These are phyloP conservation scores for Lepisosteus oculatus DNA, from an alignment of 2,113 vertebrate genomes.

Conservation along the genomic window DNA sequence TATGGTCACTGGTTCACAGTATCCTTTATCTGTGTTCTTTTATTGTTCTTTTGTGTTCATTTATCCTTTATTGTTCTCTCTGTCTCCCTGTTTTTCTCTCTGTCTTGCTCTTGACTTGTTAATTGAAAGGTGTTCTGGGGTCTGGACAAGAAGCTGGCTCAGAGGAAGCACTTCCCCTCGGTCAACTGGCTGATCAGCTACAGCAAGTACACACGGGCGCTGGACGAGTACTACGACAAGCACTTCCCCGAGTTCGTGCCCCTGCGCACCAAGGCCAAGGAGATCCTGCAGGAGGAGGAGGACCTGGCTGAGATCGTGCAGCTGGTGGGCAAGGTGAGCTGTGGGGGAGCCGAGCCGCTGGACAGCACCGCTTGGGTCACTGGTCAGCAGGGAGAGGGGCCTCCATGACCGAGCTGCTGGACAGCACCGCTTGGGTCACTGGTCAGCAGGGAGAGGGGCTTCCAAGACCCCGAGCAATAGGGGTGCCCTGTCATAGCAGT, in stretches of 20 bases:
- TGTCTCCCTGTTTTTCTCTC: background rate
- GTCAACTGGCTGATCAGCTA: constrained; percentile 99
- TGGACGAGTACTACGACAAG: constrained; percentile 95
- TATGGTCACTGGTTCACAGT: no score
- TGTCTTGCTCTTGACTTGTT: background rate
- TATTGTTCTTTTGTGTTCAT: background rate
- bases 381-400: no score
- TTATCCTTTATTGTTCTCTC: background rate
- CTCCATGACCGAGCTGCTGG: no score
- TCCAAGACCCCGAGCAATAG: no score
- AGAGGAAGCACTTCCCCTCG: constrained; percentile 95
- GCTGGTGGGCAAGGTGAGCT: constrained; percentile 90
- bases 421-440: no score
- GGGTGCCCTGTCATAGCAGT: no score
- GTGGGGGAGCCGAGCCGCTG: background rate
- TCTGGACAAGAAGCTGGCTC: constrained; percentile 95
- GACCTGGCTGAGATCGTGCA: constrained; percentile 96
- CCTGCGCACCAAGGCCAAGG: constrained; percentile 91
- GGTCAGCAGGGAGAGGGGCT: no score
- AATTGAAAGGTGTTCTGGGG: constrained; percentile 89
- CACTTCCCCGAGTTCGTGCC: constrained; percentile 95
- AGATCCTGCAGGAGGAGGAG: constrained; percentile 96
- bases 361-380: no score
- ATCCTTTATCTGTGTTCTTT: background rate
- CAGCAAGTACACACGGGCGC: constrained; percentile 91